phyloP scores from a whole-genome alignment of 2,888 invertebrate species.

The Plemyria rubiginata region DNA sequence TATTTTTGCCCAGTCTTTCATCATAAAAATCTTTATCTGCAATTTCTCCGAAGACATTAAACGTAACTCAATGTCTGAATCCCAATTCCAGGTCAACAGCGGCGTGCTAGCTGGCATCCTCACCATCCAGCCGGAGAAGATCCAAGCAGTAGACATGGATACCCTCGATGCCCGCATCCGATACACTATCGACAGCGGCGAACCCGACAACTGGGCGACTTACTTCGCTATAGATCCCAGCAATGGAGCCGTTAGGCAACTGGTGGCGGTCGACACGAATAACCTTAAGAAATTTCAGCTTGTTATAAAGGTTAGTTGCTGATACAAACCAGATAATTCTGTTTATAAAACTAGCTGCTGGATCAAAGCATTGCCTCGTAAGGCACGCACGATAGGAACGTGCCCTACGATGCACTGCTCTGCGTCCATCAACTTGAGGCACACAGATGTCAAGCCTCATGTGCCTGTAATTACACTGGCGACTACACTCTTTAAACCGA shows the following conservation, averaged over 20 bases:
- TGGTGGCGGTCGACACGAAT: slow-evolving; percentile 91
- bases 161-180: slow-evolving; percentile 93
- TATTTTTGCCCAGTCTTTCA: too few relatives aligned
- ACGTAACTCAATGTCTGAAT: background rate
- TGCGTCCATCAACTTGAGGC: too few relatives aligned
- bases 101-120: slow-evolving; percentile 93
- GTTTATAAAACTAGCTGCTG: too few relatives aligned
- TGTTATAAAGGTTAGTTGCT: slow-evolving; percentile 87
- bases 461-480: too few relatives aligned
- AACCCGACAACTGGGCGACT: slow-evolving; percentile 90
- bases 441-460: too few relatives aligned
- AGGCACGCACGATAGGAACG: too few relatives aligned
- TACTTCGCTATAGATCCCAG: slow-evolving; percentile 93
- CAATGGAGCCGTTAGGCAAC: slow-evolving; percentile 92
- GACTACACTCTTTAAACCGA: too few relatives aligned
- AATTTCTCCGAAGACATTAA: background rate
- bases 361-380: too few relatives aligned
- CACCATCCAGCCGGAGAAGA: slow-evolving; percentile 93
- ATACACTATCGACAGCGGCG: slow-evolving; percentile 93
- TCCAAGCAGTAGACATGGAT: slow-evolving; percentile 96
- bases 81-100: slow-evolving; percentile 87
- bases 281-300: slow-evolving; percentile 92
- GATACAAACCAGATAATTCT: background rate
- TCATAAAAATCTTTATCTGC: too few relatives aligned
- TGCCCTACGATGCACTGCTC: too few relatives aligned